phyloP scores from a whole-genome alignment of 2,888 invertebrate genomes.

The Linnaemya tessellans region DNA sequence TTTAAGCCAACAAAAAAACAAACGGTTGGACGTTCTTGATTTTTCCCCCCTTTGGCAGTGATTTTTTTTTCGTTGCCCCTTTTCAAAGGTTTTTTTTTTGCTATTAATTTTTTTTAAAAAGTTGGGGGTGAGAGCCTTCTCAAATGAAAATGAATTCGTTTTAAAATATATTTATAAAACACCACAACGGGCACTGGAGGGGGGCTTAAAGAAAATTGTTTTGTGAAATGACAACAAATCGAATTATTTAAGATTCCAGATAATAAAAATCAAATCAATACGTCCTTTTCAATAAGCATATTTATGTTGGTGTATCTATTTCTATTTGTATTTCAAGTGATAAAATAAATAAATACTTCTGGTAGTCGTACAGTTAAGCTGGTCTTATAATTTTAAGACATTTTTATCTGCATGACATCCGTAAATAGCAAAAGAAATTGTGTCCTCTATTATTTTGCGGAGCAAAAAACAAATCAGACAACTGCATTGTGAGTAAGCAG shows the following conservation, averaged over 20 bases:
- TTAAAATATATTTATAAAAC: background rate
- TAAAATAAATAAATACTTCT: background rate
- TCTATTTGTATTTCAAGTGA: background rate
- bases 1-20: background rate
- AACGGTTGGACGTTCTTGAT: background rate
- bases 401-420: slow-evolving; percentile 52
- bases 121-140: slow-evolving; percentile 5
- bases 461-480: background rate
- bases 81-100: slow-evolving; percentile 31
- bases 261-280: slow-evolving; percentile 57
- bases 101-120: slow-evolving; percentile 51
- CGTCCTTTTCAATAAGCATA: slow-evolving; percentile 29
- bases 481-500: too few relatives aligned
- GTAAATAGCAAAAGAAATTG: slow-evolving; percentile 51
- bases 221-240: slow-evolving; percentile 3
- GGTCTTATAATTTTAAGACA: slow-evolving; percentile 53
- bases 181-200: background rate
- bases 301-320: slow-evolving; percentile 3
- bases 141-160: slow-evolving; percentile 44
- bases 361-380: background rate
- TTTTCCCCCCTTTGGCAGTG: background rate
- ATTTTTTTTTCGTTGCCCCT: slow-evolving; percentile 31
- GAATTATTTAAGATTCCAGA: slow-evolving; percentile 38
- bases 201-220: background rate
- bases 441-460: background rate